phyloP scores from a whole-genome alignment of 2,113 vertebrate species.

The Trinectes maculatus region DNA sequence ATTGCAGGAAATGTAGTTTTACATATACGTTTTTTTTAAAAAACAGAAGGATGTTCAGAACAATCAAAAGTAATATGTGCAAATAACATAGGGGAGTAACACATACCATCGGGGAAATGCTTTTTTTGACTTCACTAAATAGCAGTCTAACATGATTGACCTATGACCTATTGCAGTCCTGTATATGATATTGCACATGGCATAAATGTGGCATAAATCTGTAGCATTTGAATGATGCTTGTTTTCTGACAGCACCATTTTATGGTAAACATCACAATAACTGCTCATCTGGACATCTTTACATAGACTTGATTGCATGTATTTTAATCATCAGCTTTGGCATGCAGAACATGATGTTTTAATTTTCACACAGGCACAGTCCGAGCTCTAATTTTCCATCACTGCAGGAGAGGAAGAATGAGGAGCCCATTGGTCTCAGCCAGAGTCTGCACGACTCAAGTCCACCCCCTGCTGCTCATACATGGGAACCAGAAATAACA shows the following conservation, averaged over 20 bases:
- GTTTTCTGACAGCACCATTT: too few relatives aligned
- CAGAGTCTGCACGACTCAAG: constrained; percentile 11
- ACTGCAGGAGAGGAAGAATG: background rate
- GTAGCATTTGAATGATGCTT: background rate
- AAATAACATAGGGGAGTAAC: background rate
- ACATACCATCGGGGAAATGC: too few relatives aligned
- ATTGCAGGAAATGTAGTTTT: background rate
- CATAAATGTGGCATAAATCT: background rate
- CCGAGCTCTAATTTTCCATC: background rate
- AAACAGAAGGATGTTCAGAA: background rate
- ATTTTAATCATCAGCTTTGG: too few relatives aligned
- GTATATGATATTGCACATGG: background rate
- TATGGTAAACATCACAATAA: too few relatives aligned
- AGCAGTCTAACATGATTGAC: too few relatives aligned
- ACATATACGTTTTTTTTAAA: background rate
- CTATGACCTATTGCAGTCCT: background rate
- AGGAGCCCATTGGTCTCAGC: constrained; percentile 3
- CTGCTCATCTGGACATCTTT: too few relatives aligned
- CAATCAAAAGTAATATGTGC: background rate
- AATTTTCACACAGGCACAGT: too few relatives aligned
- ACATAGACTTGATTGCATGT: too few relatives aligned
- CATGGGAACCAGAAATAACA: background rate
- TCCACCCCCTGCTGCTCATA: constrained; percentile 47
- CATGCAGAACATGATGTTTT: too few relatives aligned
- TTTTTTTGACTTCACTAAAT: too few relatives aligned